phyloP scores from a whole-genome alignment of 1,140 invertebrate genomes.

The Mya arenaria region DNA sequence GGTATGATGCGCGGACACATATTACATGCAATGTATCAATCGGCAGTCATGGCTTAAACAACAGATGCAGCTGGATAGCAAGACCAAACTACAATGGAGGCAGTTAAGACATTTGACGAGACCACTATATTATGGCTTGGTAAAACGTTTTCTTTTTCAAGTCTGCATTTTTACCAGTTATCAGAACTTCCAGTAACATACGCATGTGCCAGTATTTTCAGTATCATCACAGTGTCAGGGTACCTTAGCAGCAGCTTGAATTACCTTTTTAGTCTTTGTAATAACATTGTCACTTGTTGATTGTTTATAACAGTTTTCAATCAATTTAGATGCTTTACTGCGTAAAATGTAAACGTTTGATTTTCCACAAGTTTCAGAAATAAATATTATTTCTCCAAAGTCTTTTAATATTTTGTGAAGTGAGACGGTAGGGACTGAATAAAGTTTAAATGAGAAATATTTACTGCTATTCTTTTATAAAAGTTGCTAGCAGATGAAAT shows the following conservation, averaged over 20 bases:
- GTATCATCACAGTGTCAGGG: too few relatives aligned
- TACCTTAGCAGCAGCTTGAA: not conserved
- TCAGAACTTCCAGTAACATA: too few relatives aligned
- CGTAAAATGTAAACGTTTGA: not conserved
- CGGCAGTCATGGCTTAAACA: not conserved
- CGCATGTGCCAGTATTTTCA: too few relatives aligned
- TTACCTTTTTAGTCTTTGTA: not conserved
- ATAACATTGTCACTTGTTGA: not conserved
- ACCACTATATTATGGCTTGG: not conserved
- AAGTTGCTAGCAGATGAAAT: too few relatives aligned
- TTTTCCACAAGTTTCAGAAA: not conserved
- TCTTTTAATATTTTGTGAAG: too few relatives aligned
- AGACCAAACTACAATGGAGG: not conserved
- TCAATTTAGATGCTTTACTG: not conserved
- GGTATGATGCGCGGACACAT: too few relatives aligned
- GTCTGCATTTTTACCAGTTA: too few relatives aligned
- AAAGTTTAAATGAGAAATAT: too few relatives aligned
- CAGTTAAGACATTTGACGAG: not conserved
- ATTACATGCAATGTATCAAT: too few relatives aligned
- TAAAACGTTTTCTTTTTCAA: not conserved
- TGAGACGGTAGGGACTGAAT: too few relatives aligned
- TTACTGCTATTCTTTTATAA: too few relatives aligned
- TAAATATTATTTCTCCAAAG: not conserved
- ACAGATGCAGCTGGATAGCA: not conserved
- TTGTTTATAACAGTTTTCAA: not conserved